Evolutionary conservation across 2,113 vertebrate species (phyloP).

Genomic region (Steatornis caripensis): DNA sequence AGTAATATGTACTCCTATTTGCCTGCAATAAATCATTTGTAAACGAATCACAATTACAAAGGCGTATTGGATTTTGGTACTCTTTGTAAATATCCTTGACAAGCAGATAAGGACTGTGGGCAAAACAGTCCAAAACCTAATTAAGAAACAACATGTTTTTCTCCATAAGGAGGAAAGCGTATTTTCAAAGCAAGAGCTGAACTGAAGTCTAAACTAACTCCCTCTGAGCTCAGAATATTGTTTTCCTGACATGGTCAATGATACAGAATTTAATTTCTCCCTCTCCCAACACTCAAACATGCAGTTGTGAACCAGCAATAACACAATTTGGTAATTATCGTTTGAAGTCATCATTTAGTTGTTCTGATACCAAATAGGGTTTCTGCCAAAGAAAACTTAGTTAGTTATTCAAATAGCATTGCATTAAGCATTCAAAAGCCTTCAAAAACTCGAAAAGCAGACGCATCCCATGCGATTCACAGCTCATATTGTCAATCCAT

Average conservation of each 20-base stretch:
- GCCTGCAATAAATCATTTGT: neutral
- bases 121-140: neutral
- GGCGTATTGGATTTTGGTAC: neutral
- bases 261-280: neutral
- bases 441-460: neutral
- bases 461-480: neutral
- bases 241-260: neutral
- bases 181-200: constrained; percentile 3
- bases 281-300: neutral
- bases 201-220: neutral
- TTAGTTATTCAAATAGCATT: constrained; percentile 6
- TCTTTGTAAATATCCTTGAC: constrained; percentile 15
- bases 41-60: neutral
- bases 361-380: constrained; percentile 6
- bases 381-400: constrained; percentile 5
- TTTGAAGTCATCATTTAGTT: neutral
- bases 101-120: neutral
- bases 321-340: neutral
- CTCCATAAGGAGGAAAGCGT: neutral
- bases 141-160: neutral
- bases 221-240: neutral
- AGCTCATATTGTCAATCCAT: neutral
- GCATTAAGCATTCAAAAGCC: neutral
- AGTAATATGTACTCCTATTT: neutral
- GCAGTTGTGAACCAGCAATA: neutral